These are phyloP conservation scores for Opisthocomus hoazin DNA, from an alignment of 2,113 vertebrate species.

Conservation along the genomic window DNA sequence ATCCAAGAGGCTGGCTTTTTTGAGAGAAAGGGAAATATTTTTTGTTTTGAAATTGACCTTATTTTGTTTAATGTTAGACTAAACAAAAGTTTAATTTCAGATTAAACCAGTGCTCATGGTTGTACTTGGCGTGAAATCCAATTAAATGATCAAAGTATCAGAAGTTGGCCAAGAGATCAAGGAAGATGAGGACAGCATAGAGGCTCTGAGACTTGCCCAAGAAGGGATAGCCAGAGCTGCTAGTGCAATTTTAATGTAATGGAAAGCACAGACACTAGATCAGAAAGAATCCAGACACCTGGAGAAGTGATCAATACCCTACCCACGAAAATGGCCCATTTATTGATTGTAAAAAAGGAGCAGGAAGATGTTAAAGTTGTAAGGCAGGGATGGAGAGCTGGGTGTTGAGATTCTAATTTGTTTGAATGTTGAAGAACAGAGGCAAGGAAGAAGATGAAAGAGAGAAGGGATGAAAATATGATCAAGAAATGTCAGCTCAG, in stretches of 20 bases:
- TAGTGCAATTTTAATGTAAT: background rate
- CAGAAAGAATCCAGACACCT: conserved; percentile 23
- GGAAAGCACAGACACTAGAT: conserved; percentile 6
- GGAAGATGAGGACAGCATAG: background rate
- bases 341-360: background rate
- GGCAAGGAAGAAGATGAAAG: background rate
- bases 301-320: conserved; percentile 13
- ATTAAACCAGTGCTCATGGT: background rate
- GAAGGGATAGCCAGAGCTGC: background rate
- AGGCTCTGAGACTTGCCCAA: background rate
- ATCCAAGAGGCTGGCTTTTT: background rate
- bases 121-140: conserved; percentile 9
- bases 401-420: background rate
- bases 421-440: background rate
- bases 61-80: conserved; percentile 8
- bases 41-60: background rate
- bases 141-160: conserved; percentile 18
- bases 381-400: background rate
- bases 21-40: background rate
- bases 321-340: background rate
- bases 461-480: background rate
- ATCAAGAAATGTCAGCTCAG: background rate
- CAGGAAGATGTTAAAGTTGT: background rate
- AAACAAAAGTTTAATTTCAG: conserved; percentile 25
- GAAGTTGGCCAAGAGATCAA: background rate